Base-by-base conservation (phyloP, 2,888 invertebrate species). In the Diplolepis rosae region DNA sequence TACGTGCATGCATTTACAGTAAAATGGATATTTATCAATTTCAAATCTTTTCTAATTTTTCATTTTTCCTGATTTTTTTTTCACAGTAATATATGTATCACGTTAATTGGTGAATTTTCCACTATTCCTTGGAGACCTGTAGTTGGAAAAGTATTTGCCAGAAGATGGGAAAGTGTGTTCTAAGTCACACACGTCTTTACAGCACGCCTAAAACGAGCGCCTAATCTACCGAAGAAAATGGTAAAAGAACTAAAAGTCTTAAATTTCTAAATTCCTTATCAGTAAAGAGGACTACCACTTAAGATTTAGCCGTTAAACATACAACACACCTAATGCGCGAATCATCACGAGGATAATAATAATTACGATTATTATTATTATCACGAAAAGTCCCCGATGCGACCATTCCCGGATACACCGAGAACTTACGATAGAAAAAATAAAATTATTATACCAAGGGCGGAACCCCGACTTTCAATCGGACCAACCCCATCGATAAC, bases 171-270 rank as follows among this genome's bases (percentile, higher is more conserved):
- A 61, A 51, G 2, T 51, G 51, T 27, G 51, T 28, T 27, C 72
- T 76, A 77, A 77, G 74, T 76, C 73, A 77, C 75, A 78, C 77
- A 69, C 72, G 71, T 77, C 68, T 67, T 76, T 68, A 65, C 68
- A 73, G 70, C 69, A 54, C 66, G 61, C 54, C 68, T 56, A 50
- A 71, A 61, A 54, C 69, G 69, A 70, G 30, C 48, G 65, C 42
- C 68, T 74, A 67, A 50, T 69, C 67, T 75, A 72, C 61, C 61
- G 52, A 71, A 35, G 65, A 52, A 52, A 52, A 28, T n/a, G 28
- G 27, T 28, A 52, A 52, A 27, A 52, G 56, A 61, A 61, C 39
- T n/a, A 24, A 61, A 39, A 2, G 24, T n/a, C 24, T 61, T 61
- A 61, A 61, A 61, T 39, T 9, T 3, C 61, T 39, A 61, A 61